Evolutionary conservation across 2,113 vertebrate species (phyloP).

Genomic region (Phocoena phocoena): DNA sequence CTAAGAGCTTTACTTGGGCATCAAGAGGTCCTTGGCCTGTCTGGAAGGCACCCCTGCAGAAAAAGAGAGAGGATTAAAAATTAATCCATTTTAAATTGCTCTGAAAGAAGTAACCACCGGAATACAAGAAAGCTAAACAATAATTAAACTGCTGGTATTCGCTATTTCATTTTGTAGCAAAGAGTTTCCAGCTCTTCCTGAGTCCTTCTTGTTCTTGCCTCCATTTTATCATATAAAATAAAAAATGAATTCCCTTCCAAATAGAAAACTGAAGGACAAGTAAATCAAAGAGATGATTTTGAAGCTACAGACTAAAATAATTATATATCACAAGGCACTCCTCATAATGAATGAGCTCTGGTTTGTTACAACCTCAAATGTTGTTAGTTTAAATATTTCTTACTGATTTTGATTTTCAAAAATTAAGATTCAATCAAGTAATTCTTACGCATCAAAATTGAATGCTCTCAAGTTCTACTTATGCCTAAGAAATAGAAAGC

Average conservation of each 20-base stretch:
- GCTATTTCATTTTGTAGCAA: not conserved
- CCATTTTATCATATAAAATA: not conserved
- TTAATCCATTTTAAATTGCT: not conserved
- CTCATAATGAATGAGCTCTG: not conserved
- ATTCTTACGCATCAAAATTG: not conserved
- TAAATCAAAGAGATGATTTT: not conserved
- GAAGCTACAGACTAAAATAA: not conserved
- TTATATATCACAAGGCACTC: not conserved
- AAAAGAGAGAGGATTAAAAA: not conserved
- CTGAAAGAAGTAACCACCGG: not conserved
- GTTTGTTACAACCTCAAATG: not conserved
- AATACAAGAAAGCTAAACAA: not conserved
- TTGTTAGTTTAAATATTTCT: not conserved
- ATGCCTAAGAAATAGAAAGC: not conserved
- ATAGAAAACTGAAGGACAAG: not conserved
- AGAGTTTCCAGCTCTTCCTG: not conserved
- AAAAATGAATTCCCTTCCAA: constrained; percentile 21
- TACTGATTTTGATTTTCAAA: not conserved
- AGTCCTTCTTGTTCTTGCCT: not conserved
- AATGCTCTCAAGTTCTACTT: not conserved
- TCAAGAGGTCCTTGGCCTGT: constrained; percentile 97
- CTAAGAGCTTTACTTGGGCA: constrained; percentile 97
- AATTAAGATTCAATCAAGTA: not conserved
- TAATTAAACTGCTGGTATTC: not conserved
- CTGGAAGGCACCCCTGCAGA: constrained; percentile 94